Base-by-base conservation (phyloP, 2,888 invertebrate genomes). In the Chrysodeixis includens region DNA sequence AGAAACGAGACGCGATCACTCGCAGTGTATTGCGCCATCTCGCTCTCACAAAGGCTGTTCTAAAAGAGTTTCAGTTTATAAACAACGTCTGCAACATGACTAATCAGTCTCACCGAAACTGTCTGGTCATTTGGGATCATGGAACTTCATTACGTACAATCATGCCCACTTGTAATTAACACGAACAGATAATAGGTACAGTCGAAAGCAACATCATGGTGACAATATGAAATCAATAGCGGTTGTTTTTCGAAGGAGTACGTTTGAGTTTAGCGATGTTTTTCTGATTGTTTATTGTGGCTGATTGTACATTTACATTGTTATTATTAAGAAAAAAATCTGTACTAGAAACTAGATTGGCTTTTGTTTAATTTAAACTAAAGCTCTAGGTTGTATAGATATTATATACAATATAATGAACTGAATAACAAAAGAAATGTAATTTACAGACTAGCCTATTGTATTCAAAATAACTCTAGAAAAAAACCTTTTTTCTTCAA, bases 141-240 rank as follows among this genome's bases (percentile, higher is more conserved):
- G 65, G 74, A 74, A 65, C 76, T 82, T 83, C 83, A 46, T 66
- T 78, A 62, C 77, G 80, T 77, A 82, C 79, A 85, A 86, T 87
- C 86, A 86, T 86, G 87, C 84, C 82, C 69, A 52, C 20, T 66
- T 54, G 7, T 30, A 46, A 54, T 49, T 49, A 49, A 30, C 10
- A 58, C 55, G 30, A 54, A 40, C 72, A 72, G 69, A 72, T 69
- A 73, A 35, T 40, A 57, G 40, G 40, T 40, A 40, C 40, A 40
- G n/a, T 40, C 40, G n/a, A n/a, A 14, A 6, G 7, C 40, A 40
- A n/a, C 1, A 5, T 40, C 5, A n/a, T 40, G n/a, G n/a, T 40
- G 6, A n/a, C n/a, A 6, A n/a, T n/a, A 5, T n/a, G 0, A 40
- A 4, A n/a, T n/a, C 7, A 12, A n/a, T 1, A 40, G 2, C 40